A percentile compares a stretch with the other conserved stretches of the same genome.
Conservation (phyloP, 1,140 invertebrate genomes). For the Antheraea pernyi region DNA sequence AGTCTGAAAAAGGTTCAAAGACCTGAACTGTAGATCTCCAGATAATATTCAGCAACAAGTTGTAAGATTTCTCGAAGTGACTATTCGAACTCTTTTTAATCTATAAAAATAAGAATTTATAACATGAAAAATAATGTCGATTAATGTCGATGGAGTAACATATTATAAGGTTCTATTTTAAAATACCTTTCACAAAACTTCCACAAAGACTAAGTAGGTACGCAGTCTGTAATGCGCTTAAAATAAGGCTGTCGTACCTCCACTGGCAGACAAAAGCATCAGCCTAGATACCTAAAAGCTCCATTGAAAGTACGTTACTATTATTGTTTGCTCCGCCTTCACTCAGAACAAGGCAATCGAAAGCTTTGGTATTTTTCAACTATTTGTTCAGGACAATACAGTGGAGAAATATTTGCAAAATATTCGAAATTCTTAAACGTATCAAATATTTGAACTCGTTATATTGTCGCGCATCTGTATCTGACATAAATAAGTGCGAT, state of each 20-base stretch:
- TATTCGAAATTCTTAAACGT: constrained; percentile 5
- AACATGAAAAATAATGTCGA: no score
- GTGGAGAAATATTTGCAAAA: background rate
- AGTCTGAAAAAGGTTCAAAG: no score
- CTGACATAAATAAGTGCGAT: no score
- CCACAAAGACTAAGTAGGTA: constrained; percentile 20
- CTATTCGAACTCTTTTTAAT: no score
- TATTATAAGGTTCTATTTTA: no score
- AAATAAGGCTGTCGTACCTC: constrained; percentile 30
- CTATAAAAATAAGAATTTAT: no score
- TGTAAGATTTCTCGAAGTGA: no score
- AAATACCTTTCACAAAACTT: background rate
- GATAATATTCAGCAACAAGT: no score
- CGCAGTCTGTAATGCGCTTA: constrained; percentile 38
- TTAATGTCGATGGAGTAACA: no score
- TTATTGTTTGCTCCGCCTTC: constrained; percentile 52
- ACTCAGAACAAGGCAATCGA: constrained; percentile 56
- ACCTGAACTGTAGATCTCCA: no score
- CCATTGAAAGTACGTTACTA: constrained; percentile 42
- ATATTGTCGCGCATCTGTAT: background rate
- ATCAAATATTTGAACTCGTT: background rate
- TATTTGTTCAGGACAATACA: constrained; percentile 13
- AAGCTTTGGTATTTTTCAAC: constrained; percentile 25
- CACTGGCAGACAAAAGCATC: constrained; percentile 43
- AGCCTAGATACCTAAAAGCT: constrained; percentile 50